Base-by-base conservation (phyloP, 2,113 vertebrate genomes). In the Salvelinus sp. region DNA sequence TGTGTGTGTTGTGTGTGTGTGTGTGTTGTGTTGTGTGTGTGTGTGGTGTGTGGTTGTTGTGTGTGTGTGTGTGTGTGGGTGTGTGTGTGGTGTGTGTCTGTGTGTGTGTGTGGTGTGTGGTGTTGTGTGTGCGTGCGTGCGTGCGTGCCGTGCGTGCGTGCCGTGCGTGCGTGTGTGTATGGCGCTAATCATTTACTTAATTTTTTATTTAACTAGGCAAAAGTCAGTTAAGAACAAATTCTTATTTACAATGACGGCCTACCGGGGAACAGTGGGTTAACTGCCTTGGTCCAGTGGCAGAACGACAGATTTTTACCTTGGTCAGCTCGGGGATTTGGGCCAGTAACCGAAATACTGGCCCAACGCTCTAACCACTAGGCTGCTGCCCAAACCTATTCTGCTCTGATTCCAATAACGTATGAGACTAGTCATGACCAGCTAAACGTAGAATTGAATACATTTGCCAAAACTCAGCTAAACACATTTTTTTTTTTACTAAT, bases 141-240 rank as follows among this genome's bases (percentile, higher is more conserved):
- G 96, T 96, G 95, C 90, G 33, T 28, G 33, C n/a, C 7, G 33
- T 38, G 33, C 96, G 96, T 96, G 95, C 89, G 30, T 33, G 30
- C n/a, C 4, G 30, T 38, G 33, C 7, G 33, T 9, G 33, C 2
- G 33, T 7, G 7, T 38, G 96, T 95, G 95, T 90, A 91, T 93
- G n/a, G 92, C 92, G 93, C 96, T 97, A 97, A 99, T 99, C 96
- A 99, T 98, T 98, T 98, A 98, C 98, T 97, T 96, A 28, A 33
- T 33, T 33, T 33, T 33, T 33, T 6, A 33, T 33, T 33, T 33
- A 1, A 33, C 33, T 33, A 33, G 33, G 33, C 33, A 33, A 7
- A 33, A 7, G 33, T 33, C 33, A 33, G 33, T 33, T 33, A 33
- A 33, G 33, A 33, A 33, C 6, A 33, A 33, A 33, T 33, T 33